Conservation (phyloP, 2,888 invertebrate genomes). For the Hybos culiciformis region DNA sequence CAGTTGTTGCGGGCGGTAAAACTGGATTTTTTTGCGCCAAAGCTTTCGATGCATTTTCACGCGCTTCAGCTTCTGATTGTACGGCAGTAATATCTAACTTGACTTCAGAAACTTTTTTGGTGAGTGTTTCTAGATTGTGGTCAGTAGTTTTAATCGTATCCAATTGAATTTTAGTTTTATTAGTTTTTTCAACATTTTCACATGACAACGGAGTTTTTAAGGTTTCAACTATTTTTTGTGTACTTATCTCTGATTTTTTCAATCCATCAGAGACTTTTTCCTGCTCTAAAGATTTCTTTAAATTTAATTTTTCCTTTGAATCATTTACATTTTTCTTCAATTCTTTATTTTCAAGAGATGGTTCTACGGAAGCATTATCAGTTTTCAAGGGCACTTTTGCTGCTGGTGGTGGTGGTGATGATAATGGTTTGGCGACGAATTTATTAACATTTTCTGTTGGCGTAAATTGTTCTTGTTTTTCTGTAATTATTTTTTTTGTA, state of each 20-base stretch:
- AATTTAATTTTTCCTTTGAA: too few relatives aligned
- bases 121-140: too few relatives aligned
- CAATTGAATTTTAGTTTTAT: too few relatives aligned
- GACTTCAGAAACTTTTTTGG: too few relatives aligned
- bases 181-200: too few relatives aligned
- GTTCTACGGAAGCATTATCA: constrained; percentile 4
- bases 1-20: neutral
- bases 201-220: too few relatives aligned
- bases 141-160: too few relatives aligned
- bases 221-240: too few relatives aligned
- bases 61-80: constrained; percentile 11
- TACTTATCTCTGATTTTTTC: too few relatives aligned
- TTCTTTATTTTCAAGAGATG: constrained; percentile 8
- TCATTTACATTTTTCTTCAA: constrained; percentile 8
- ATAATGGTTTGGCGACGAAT: constrained; percentile 15
- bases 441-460: constrained; percentile 14
- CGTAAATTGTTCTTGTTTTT: constrained; percentile 14
- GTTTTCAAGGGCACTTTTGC: constrained; percentile 10
- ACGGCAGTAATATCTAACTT: constrained; percentile 12
- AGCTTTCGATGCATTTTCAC: neutral
- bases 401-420: constrained; percentile 13
- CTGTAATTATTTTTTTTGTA: neutral
- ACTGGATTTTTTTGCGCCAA: too few relatives aligned
- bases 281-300: too few relatives aligned
- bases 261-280: too few relatives aligned